phyloP scores from a whole-genome alignment of 1,140 invertebrate species.

The Pseudobourletiella spinata region DNA sequence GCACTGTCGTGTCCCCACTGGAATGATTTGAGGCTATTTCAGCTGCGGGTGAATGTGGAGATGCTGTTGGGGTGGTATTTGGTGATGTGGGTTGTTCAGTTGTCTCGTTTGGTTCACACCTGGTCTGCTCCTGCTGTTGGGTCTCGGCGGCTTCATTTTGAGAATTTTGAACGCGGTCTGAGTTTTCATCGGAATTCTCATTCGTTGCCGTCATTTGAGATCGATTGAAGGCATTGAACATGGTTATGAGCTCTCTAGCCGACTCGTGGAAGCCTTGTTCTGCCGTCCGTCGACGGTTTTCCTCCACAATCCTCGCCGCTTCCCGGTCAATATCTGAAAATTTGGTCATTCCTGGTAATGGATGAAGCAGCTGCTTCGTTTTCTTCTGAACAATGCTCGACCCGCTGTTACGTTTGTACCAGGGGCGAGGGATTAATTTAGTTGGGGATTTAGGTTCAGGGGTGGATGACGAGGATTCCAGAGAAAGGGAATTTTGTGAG shows the following conservation, averaged over 20 bases:
- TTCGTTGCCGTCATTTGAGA: neutral
- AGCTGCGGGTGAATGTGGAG: neutral
- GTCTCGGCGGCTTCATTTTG: neutral
- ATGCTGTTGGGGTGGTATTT: neutral
- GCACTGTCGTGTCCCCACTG: too few species aligned
- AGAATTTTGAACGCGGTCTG: neutral
- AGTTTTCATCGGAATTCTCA: neutral
- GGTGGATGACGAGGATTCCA: neutral
- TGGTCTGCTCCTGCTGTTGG: too few species aligned
- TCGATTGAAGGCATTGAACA: slow-evolving; percentile 45
- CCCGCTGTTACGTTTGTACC: slow-evolving; percentile 21
- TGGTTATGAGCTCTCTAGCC: slow-evolving; percentile 51
- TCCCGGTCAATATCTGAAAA: slow-evolving; percentile 71
- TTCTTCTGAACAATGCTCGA: neutral
- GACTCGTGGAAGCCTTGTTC: slow-evolving; percentile 36
- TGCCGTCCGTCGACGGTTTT: slow-evolving; percentile 40
- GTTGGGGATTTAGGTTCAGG: neutral
- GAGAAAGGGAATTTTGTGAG: neutral
- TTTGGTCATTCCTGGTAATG: slow-evolving; percentile 50
- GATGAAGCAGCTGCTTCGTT: slow-evolving; percentile 11
- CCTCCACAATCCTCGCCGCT: slow-evolving; percentile 59
- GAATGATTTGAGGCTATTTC: too few species aligned
- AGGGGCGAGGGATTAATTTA: slow-evolving; percentile 15
- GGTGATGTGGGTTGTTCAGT: too few species aligned
- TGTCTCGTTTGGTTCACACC: too few species aligned